Base-by-base conservation (phyloP, 2,113 vertebrate genomes). In the Grammomys surdaster region DNA sequence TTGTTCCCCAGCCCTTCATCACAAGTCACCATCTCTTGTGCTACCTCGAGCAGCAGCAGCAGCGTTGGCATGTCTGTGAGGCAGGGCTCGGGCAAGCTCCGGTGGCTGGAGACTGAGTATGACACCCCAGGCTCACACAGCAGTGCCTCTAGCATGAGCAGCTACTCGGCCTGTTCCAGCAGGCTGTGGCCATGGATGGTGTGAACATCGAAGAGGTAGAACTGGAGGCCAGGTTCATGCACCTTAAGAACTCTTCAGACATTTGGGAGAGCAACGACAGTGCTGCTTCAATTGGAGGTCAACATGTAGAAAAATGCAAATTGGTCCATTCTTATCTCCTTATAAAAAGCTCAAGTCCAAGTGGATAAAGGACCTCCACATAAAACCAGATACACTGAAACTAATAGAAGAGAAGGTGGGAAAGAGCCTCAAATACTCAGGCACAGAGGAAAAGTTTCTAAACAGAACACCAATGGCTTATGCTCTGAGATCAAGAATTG, bases 181-280 rank as follows among this genome's bases (percentile, higher is more conserved):
- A 99, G 94, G 99, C 99, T 33, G 98, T 99, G 0, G 99, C 99
- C n/a, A 98, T 98, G 0, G 99, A 99, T 72, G 98, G 97, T 0
- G 94, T 99, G 96, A 99, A 98, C 97, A 99, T 99, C 26, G 99
- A 99, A 54, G 99, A 99, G 89, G 98, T 99, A 1, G 99, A 99
- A 97, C 98, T 99, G 95, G 99, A 99, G 80, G 99, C 99, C 77
- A 99, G 99, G 33, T 99, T 99, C 0, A 99, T 99, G 86, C 99
- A 99, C 9, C 99, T 99, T 70, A 99, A 98, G 51, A 51, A 51
- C 51, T 51, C 51, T 51, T 51, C 8, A 51, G 51, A 51, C 1
- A 10, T 11, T 51, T 51, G 51, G 51, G 51, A 51, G 51, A 51
- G 51, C 10, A 51, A 51, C 51, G 11, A 51, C 9, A 10, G 51